A percentile compares a stretch with the other conserved stretches of the same genome.
These are phyloP conservation scores for Catharus bicknelli DNA, from an alignment of 2,113 vertebrate species.

Conservation along the genomic window DNA sequence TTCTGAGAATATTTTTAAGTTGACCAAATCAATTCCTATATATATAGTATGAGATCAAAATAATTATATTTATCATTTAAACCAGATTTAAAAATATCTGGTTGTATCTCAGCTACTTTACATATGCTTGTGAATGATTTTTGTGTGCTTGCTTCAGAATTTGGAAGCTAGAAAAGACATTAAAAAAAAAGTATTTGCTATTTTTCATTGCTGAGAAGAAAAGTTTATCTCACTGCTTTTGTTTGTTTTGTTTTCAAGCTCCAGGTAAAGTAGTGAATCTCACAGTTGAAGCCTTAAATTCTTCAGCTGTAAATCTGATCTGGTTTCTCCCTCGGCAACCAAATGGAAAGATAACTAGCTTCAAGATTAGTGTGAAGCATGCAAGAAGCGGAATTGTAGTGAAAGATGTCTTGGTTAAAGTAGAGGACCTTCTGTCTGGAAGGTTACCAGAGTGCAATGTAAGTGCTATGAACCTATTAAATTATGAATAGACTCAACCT, in stretches of 20 bases:
- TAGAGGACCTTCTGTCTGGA: conserved; percentile 88
- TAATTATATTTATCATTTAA: neutral
- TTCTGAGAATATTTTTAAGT: neutral
- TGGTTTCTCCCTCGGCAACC: conserved; percentile 94
- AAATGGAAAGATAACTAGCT: conserved; percentile 95
- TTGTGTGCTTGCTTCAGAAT: neutral
- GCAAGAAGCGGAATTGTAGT: conserved; percentile 86
- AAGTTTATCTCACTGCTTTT: conserved; percentile 12
- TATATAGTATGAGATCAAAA: neutral
- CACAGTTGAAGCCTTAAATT: conserved; percentile 87
- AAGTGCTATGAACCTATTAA: conserved; percentile 52
- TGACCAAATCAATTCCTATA: neutral
- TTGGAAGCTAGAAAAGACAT: neutral
- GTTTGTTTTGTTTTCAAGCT: conserved; percentile 75
- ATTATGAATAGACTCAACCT: neutral
- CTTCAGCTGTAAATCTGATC: conserved; percentile 87
- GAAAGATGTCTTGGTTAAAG: conserved; percentile 85
- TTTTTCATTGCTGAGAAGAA: neutral
- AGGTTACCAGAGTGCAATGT: conserved; percentile 94
- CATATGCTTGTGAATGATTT: neutral
- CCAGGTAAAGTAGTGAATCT: conserved; percentile 94
- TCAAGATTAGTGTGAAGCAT: conserved; percentile 93
- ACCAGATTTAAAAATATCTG: neutral
- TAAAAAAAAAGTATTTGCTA: neutral
- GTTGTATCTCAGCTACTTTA: neutral